A percentile compares a stretch with the other conserved stretches of the same genome.
phyloP scores from a whole-genome alignment of 2,113 vertebrate species.

The Oncorhynchus masou region DNA sequence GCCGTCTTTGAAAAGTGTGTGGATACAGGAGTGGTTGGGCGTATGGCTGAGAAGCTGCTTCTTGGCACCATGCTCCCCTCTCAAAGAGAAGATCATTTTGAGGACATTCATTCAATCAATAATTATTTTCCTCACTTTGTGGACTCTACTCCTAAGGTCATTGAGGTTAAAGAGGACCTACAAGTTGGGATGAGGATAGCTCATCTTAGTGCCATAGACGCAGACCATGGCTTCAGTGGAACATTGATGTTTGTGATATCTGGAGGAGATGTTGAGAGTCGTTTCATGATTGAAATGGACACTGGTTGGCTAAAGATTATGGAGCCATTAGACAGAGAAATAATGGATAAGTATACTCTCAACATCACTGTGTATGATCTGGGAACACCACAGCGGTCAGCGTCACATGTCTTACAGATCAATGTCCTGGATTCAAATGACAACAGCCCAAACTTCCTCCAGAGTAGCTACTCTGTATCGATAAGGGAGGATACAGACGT shows the following conservation, averaged over 20 bases:
- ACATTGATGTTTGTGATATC: conserved; percentile 81
- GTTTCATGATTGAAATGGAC: conserved; percentile 79
- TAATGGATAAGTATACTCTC: conserved; percentile 73
- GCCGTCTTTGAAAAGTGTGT: conserved; percentile 72
- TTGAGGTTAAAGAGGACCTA: conserved; percentile 75
- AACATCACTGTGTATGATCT: conserved; percentile 84
- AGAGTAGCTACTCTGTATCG: conserved; percentile 77
- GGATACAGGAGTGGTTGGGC: conserved; percentile 82
- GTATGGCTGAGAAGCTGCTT: conserved; percentile 78
- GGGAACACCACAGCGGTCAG: conserved; percentile 80
- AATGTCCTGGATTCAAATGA: conserved; percentile 80
- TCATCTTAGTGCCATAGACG: conserved; percentile 73
- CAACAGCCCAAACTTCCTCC: conserved; percentile 78
- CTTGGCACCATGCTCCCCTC: conserved; percentile 75
- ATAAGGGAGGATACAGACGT: conserved; percentile 76
- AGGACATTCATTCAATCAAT: conserved; percentile 80
- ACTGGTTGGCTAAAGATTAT: conserved; percentile 77
- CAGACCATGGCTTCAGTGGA: conserved; percentile 81
- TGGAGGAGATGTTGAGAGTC: conserved; percentile 80
- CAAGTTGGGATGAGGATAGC: conserved; percentile 70
- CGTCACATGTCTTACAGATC: conserved; percentile 74
- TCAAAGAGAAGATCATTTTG: conserved; percentile 73
- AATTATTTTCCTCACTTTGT: conserved; percentile 72
- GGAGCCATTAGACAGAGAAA: conserved; percentile 80
- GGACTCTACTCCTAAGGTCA: conserved; percentile 59